Conservation (phyloP, 2,888 invertebrate genomes). For the Ischnus inquisitorius region DNA sequence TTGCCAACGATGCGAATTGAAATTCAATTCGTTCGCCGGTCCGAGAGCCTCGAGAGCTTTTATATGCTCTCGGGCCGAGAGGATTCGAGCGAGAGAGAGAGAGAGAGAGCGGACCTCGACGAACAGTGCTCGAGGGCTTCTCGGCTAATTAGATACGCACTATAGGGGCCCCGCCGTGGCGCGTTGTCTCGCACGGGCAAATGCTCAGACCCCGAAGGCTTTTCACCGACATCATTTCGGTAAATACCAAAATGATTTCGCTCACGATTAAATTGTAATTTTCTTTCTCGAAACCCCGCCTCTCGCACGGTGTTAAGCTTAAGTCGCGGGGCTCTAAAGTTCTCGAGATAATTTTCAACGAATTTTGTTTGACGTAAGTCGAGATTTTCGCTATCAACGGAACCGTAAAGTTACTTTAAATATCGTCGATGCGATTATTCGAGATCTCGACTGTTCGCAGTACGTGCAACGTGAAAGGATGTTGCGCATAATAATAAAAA, state of each 20-base stretch:
- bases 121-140: constrained; percentile 41
- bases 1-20: constrained; percentile 80
- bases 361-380: not conserved
- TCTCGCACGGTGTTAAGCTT: too few relatives aligned
- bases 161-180: constrained; percentile 8
- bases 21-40: constrained; percentile 82
- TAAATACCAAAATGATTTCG: constrained; percentile 23
- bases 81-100: constrained; percentile 8
- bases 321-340: not conserved
- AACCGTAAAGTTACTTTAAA: not conserved
- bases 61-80: not conserved
- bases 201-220: constrained; percentile 20
- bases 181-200: constrained; percentile 29
- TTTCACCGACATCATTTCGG: constrained; percentile 7
- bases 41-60: constrained; percentile 32
- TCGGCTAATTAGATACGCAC: constrained; percentile 58
- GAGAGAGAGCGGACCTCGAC: not conserved
- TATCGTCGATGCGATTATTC: not conserved
- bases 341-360: not conserved
- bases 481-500: constrained; percentile 41
- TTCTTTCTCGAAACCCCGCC: not conserved
- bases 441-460: not conserved
- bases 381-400: not conserved
- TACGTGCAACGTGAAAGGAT: constrained; percentile 4
- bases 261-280: constrained; percentile 14